Evolutionary conservation across 1,140 invertebrate species (phyloP).

Genomic region (Cepaea nemoralis): DNA sequence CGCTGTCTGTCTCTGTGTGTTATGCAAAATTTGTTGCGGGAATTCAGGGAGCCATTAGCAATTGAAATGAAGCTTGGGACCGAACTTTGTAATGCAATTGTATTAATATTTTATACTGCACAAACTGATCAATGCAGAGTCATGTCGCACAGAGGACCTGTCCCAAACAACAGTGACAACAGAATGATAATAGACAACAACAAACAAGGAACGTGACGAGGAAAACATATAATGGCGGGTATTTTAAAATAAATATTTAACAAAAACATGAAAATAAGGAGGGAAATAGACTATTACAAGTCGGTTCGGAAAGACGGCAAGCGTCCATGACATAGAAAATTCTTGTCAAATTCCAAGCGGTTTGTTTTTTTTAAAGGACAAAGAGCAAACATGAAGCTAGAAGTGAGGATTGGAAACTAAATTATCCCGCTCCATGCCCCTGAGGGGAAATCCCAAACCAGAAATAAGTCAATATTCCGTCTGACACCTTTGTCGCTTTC

Average conservation of each 20-base stretch:
- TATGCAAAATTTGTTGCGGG: slow-evolving; percentile 46
- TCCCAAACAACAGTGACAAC: no score
- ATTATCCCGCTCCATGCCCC: not conserved
- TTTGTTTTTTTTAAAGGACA: not conserved
- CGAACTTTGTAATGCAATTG: slow-evolving; percentile 45
- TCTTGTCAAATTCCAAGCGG: not conserved
- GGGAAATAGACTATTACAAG: not conserved
- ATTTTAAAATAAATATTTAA: not conserved
- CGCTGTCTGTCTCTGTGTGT: slow-evolving; percentile 33
- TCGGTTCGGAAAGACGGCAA: not conserved
- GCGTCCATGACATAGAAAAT: not conserved
- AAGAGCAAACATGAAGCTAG: not conserved
- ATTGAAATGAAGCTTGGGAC: slow-evolving; percentile 47
- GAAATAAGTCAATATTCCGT: not conserved
- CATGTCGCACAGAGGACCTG: not conserved
- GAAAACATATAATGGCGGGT: no score
- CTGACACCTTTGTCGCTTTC: not conserved
- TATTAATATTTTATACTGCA: slow-evolving; percentile 53
- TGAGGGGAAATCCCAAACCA: not conserved
- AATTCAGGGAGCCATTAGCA: slow-evolving; percentile 45
- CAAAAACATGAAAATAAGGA: not conserved
- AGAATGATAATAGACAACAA: not conserved
- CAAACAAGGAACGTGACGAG: not conserved
- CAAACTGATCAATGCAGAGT: slow-evolving; percentile 43
- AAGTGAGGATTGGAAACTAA: not conserved